A percentile compares a stretch with the other conserved stretches of the same genome.
These are phyloP conservation scores for Rana temporaria DNA, from an alignment of 2,113 vertebrate genomes.

Conservation along the genomic window DNA sequence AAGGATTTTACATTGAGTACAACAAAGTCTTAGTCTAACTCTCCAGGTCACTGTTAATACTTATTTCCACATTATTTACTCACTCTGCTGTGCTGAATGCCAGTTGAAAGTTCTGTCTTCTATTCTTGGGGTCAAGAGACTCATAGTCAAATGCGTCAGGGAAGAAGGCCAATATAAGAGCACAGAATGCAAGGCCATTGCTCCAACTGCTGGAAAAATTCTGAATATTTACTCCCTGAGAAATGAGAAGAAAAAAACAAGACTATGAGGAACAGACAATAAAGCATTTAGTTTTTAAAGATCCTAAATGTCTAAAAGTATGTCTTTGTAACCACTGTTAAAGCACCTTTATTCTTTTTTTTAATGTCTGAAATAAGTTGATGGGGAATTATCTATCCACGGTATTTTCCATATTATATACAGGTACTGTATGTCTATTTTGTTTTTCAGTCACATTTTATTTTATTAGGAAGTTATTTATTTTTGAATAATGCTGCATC, in stretches of 20 bases:
- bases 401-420: not conserved
- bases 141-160: slow-evolving; percentile 74
- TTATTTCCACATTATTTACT: slow-evolving; percentile 43
- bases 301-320: no score
- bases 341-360: no score
- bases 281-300: no score
- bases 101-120: slow-evolving; percentile 73
- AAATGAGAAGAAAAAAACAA: not conserved
- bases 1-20: no score
- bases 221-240: slow-evolving; percentile 76
- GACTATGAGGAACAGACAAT: no score
- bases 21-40: no score
- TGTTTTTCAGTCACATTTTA: no score
- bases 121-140: slow-evolving; percentile 64
- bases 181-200: slow-evolving; percentile 77
- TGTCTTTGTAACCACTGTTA: no score
- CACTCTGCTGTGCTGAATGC: slow-evolving; percentile 76
- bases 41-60: no score
- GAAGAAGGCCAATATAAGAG: slow-evolving; percentile 79
- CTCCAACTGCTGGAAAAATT: slow-evolving; percentile 80
- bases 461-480: no score
- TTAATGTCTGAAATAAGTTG: not conserved
- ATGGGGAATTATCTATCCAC: not conserved
- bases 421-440: not conserved
- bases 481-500: no score